Evolutionary conservation across 2,888 invertebrate genomes (phyloP), one percentile per base, ranked within the genome.

Genomic region (Globia sparganii): DNA sequence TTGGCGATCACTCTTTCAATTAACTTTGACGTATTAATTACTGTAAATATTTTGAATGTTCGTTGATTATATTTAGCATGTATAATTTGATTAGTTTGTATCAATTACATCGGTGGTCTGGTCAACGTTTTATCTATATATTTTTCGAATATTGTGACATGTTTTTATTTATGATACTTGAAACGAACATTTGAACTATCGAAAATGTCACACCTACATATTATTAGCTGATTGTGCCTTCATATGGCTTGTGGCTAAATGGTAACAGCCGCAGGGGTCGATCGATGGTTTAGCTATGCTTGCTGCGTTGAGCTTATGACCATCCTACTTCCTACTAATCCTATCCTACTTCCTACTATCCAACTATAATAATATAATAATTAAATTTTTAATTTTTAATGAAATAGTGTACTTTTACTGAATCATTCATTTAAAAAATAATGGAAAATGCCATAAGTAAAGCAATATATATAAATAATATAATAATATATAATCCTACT

Each of bases 11-110:
- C 61, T 77, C 40, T 67, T 56, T 34, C 34, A 82, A 77, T 68
- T 82, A 82, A 82, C 25, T 40, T 34, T 67, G 56, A 58, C 28
- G n/a, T 15, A 81, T 67, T 46, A 11, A 64, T 82, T 62, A 40
- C 13, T 49, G 53, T 25, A 21, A 62, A 62, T 67, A 75, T 76
- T 37, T 34, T 15, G 21, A 46, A 34, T 28, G n/a, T 56, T 49
- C 25, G 11, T 40, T 67, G 31, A 46, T 67, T 25, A 76, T 31
- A 56, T 67, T 81, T 46, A 40, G 18, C 15, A 53, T 18, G 15
- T 53, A 62, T 68, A 64, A 68, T 82, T 49, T 58, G 34, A 79
- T 68, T 77, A 43, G 25, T 77, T 58, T 2, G 25, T 49, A 49
- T 49, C 31, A 76, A 62, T 76, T 67, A 79, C 5, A 28, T 34